A percentile compares a stretch with the other conserved stretches of the same genome.
Evolutionary conservation across 2,113 vertebrate species (phyloP).

Genomic region (Sylvia atricapilla): DNA sequence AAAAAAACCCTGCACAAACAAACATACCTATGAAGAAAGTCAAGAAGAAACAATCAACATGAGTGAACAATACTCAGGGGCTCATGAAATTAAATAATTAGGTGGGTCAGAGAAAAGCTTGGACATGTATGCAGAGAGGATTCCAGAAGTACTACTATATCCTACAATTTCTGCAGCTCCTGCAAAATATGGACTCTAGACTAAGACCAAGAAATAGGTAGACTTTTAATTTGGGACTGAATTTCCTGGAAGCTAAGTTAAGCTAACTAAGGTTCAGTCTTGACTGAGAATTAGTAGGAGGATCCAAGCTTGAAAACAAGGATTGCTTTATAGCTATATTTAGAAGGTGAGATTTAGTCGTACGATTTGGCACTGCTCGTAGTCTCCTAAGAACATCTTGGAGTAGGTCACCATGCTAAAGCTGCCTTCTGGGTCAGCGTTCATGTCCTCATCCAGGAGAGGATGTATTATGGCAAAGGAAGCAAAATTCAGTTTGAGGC

Average conservation of each 20-base stretch:
- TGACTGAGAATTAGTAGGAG: background rate
- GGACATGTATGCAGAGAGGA: background rate
- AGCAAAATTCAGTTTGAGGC: background rate
- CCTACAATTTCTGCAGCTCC: background rate
- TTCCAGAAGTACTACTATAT: background rate
- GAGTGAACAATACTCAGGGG: background rate
- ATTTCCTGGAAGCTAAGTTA: background rate
- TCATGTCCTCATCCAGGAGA: background rate
- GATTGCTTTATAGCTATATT: background rate
- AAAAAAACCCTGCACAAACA: accelerated
- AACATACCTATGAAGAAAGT: background rate
- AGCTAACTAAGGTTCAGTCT: background rate
- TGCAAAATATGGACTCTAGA: background rate
- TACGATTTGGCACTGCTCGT: background rate
- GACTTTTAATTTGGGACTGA: background rate
- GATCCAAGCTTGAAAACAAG: background rate
- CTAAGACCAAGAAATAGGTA: background rate
- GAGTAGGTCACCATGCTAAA: background rate
- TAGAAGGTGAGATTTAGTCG: accelerated
- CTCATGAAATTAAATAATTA: background rate
- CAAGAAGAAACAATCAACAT: background rate
- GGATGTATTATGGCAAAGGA: background rate
- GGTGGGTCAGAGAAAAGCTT: background rate
- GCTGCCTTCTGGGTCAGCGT: background rate
- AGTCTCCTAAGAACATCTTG: background rate